Evolutionary conservation across 2,888 invertebrate species (phyloP), one percentile per base, ranked within the genome.

Genomic region (Adelognathus sp.): DNA sequence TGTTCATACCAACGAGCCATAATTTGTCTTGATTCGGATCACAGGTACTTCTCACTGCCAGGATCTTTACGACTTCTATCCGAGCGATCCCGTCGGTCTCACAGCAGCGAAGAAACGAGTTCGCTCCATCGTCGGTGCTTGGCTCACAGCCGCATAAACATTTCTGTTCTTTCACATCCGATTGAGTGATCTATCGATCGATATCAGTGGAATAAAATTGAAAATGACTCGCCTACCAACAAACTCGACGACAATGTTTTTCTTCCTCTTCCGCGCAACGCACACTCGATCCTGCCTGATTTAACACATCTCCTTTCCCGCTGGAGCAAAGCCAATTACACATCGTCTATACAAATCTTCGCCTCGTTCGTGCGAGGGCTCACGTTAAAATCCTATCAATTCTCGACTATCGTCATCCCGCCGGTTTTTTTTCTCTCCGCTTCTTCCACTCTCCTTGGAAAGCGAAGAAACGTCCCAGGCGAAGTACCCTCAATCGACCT

Each of bases 401-500:
- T 21, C 29, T 41, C 9, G 14, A 44, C 29, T 71, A 11, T 60
- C 36, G 31, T 61, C 39, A 41, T 52, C 18, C 7, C 36, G 33
- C 50, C 18, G 27, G 16, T 39, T 39, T 3, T n/a, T 9, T n/a
- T n/a, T n/a, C n/a, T n/a, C n/a, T n/a, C n/a, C n/a, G n/a, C n/a
- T n/a, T n/a, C 14, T 3, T 52, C 50, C 9, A 6, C 39, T 29
- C 18, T 36, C 14, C 4, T 66, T 33, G 21, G n/a, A 61, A 67
- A 39, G 33, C 16, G 24, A 1, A 14, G 21, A 36, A 9, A 33
- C 1, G 4, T 21, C 9, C 21, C 14, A 16, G 1, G 9, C 14
- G 9, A 39, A n/a, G n/a, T n/a, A n/a, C n/a, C 11, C 84, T 92
- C 91, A 96, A 91, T 96, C 96, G 36, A 96, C 96, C 92, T 96